Base-by-base conservation (phyloP, 2,113 vertebrate genomes). In the Lepus americanus region DNA sequence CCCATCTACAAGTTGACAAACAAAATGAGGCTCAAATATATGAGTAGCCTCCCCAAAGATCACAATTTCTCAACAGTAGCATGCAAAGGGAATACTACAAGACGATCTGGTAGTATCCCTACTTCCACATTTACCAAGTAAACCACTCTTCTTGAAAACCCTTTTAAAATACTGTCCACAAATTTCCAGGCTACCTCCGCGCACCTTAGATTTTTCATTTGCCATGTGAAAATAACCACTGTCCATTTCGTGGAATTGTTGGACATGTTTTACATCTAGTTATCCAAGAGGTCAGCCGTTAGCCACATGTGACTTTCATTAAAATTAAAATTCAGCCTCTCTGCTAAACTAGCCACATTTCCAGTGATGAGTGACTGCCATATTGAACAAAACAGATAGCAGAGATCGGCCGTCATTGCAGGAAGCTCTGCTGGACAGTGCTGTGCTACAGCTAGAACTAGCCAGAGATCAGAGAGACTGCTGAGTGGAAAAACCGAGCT, bases 321-420 rank as follows among this genome's bases (percentile, higher is more conserved):
- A 67, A 36, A 83, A 19, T 55, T 83, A 86, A 94, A 93, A 92
- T 70, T 66, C 49, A 89, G 22, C 83, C 49, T 66, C 53, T 96
- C 36, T 25, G 51, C 7, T 53, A 86, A 51, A 87, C 33, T 78
- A 1, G 44, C 17, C 77, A 94, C 29, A 55, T 91, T 86, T 74
- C 33, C 85, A 77, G 36, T 76, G 74, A 61, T 9, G 44, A 49
- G 6, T 53, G 25, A 72, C 59, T 44, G 85, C 70, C 25, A 23
- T 10, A 33, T 27, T 80, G 55, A 51, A 66, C 53, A 72, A 27
- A 79, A 12, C 29, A 76, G 25, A 63, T 31, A 83, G 44, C 0
- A 44, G 27, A 89, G 77, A 39, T n/a, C 29, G 33, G 44, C 51
- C 27, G 27, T 69, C 33, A 51, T n/a, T 59, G 8, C 66, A 63